Percentiles rank a stretch among this genome's conserved stretches.
Evolutionary conservation across 2,113 vertebrate species (phyloP).

Genomic region (Gymnogyps californianus): DNA sequence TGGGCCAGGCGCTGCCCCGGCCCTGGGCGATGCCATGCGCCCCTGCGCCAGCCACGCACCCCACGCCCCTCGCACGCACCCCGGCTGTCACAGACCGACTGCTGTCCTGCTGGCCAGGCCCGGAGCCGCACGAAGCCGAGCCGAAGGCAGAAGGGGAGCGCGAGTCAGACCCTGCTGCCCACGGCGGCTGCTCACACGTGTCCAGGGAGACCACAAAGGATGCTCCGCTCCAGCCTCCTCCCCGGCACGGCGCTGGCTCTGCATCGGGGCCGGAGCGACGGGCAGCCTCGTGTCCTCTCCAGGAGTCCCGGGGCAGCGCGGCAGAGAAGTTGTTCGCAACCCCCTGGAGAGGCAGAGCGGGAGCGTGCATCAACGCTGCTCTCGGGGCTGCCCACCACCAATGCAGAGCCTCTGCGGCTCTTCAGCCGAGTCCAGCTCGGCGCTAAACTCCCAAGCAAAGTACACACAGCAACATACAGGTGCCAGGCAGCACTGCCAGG

Average conservation of each 20-base stretch:
- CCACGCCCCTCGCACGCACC: accelerated
- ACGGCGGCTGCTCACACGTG: accelerated
- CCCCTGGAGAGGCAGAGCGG: neutral
- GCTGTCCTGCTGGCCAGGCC: neutral
- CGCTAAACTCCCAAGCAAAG: neutral
- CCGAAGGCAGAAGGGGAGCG: neutral
- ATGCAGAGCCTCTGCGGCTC: neutral
- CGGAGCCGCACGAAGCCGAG: neutral
- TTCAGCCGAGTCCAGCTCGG: neutral
- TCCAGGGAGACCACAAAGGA: accelerated
- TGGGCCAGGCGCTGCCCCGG: neutral
- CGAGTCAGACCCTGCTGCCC: neutral
- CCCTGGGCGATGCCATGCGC: neutral
- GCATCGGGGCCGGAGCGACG: accelerated
- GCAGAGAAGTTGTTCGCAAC: accelerated
- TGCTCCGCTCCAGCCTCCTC: neutral
- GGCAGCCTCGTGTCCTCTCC: neutral
- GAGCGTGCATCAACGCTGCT: accelerated
- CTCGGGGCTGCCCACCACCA: neutral
- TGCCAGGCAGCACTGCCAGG: no score
- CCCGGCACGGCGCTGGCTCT: accelerated
- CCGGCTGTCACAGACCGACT: accelerated
- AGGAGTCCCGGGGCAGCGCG: neutral
- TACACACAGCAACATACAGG: no score
- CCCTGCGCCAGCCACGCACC: neutral